Evolutionary conservation across 1,140 invertebrate genomes (phyloP), one percentile per base, ranked within the genome.

Genomic region (Antheraea pernyi): DNA sequence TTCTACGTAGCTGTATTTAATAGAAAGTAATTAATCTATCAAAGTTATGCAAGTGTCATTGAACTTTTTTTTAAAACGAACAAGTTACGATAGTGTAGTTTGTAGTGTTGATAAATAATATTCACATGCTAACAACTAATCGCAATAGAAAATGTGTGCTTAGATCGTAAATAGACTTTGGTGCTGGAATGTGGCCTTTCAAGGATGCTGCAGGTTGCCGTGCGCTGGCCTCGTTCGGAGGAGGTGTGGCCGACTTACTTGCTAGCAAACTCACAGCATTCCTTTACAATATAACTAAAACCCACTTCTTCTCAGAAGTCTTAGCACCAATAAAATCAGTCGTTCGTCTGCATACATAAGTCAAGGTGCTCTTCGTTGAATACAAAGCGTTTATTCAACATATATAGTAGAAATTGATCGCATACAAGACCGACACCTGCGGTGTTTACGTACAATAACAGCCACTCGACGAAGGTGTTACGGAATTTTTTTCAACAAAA

Each of bases 101-200:
- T 53, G 16, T 16, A n/a, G 16, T 53, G 46, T 53, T 71, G 59
- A 71, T 70, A 70, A 60, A 72, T 65, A 71, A 77, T 30, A 30
- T 85, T 81, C 73, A 81, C 85, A 84, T 83, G 80, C 81, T n/a
- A 82, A 84, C 16, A 53, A 2, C 6, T 13, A 53, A 11, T 83
- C 70, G 81, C 74, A 72, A 73, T 66, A 76, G 81, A 80, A 86
- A 88, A 85, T 80, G 86, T 79, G 85, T 84, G 69, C 83, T 88
- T 86, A 76, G 74, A 73, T 78, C 75, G 79, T 81, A 81, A 84
- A 81, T 73, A 83, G 81, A 74, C 60, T 82, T 79, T 71, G 75
- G 68, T 82, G 65, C 58, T 60, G 89, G 89, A 91, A 91, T 91
- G 89, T 79, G 84, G 89, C 88, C 88, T 87, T 77, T 91, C 89